phyloP scores from a whole-genome alignment of 2,797 vertebrate species.

The Rhynchonycteris naso region DNA sequence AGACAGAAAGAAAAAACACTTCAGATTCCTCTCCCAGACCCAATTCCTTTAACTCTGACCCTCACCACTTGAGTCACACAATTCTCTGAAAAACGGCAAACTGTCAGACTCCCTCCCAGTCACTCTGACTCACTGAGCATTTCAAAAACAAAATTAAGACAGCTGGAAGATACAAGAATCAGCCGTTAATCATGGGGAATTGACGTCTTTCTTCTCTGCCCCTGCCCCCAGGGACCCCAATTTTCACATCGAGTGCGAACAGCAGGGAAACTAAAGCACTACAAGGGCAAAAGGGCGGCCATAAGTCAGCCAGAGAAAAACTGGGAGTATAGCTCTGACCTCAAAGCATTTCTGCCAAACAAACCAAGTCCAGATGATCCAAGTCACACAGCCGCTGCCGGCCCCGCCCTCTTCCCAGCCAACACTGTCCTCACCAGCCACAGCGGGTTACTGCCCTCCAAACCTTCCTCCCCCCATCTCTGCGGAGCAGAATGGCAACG shows the following conservation, averaged over 20 bases:
- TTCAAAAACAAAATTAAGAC: slow-evolving; percentile 66
- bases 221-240: slow-evolving; percentile 1
- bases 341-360: not conserved
- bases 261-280: slow-evolving; percentile 66
- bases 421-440: not conserved
- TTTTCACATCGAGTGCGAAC: slow-evolving; percentile 25
- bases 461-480: not conserved
- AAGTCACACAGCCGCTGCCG: not conserved
- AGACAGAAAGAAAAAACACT: not conserved
- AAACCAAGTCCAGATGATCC: not conserved
- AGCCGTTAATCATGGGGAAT: not conserved
- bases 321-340: not conserved
- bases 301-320: not conserved
- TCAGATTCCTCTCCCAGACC: not conserved
- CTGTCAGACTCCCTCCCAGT: slow-evolving; percentile 15
- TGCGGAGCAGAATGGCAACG: not conserved
- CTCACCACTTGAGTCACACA: slow-evolving; percentile 45
- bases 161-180: slow-evolving; percentile 53
- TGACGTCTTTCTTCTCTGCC: slow-evolving; percentile 56
- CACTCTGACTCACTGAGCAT: slow-evolving; percentile 71
- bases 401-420: not conserved
- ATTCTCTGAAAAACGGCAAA: slow-evolving; percentile 19
- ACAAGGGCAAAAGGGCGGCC: not conserved
- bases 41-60: slow-evolving; percentile 44
- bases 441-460: not conserved